A percentile compares a stretch with the other conserved stretches of the same genome.
Evolutionary conservation across 64 coral and sea anemone genomes (phyloP).

Genomic region (Montipora sp.): DNA sequence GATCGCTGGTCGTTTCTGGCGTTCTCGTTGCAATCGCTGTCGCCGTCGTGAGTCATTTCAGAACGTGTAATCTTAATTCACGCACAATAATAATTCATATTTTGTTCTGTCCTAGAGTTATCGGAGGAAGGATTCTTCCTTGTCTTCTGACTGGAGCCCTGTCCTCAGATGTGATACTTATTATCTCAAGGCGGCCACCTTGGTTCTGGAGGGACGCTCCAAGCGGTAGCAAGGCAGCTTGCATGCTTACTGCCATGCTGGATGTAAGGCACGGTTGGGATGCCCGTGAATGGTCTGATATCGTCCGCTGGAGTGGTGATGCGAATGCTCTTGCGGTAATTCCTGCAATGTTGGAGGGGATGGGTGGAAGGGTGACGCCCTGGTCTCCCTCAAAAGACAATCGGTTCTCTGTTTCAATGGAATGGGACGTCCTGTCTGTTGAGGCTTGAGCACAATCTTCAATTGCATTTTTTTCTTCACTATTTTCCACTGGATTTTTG

Average conservation of each 20-base stretch:
- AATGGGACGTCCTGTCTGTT: not conserved
- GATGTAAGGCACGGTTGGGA: not conserved
- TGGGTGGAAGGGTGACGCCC: not conserved
- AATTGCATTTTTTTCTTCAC: not conserved
- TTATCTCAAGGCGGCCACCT: constrained; percentile 15
- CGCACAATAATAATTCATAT: not conserved
- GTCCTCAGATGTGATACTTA: constrained; percentile 23
- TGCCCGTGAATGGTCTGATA: not conserved
- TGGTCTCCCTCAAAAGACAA: no score
- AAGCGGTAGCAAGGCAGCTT: constrained; percentile 20
- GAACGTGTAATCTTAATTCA: no score
- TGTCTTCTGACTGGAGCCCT: not conserved
- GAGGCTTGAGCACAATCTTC: not conserved
- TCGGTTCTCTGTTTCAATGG: not conserved
- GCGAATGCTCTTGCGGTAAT: not conserved
- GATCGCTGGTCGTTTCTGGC: no score
- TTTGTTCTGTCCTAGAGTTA: not conserved
- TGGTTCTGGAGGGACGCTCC: constrained; percentile 15
- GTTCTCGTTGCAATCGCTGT: no score
- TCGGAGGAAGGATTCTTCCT: constrained; percentile 15
- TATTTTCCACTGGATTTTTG: constrained; percentile 30
- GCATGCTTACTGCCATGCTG: constrained; percentile 15
- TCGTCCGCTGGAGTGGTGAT: not conserved
- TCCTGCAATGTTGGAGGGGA: not conserved
- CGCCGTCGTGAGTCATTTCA: no score